Evolutionary conservation across 2,113 vertebrate genomes (phyloP).

Genomic region (Craseonycteris thonglongyai): DNA sequence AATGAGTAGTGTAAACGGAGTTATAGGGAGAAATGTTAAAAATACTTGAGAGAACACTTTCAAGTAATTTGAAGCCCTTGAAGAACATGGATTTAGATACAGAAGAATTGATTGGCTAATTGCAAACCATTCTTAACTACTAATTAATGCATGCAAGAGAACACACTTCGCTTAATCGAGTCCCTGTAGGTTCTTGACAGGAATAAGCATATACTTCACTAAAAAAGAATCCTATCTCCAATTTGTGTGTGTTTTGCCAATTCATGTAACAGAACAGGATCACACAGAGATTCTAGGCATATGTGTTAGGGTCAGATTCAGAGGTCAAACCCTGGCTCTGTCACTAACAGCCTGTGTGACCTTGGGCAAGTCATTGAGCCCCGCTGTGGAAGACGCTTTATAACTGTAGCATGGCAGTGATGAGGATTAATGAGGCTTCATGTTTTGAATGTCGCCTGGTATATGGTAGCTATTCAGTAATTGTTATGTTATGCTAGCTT

Average conservation of each 20-base stretch:
- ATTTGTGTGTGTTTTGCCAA: background rate
- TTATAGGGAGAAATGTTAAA: constrained; percentile 17
- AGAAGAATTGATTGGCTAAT: constrained; percentile 52
- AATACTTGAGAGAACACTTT: constrained; percentile 50
- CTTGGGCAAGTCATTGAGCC: background rate
- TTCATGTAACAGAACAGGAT: background rate
- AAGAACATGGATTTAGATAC: constrained; percentile 39
- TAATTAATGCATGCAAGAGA: constrained; percentile 18
- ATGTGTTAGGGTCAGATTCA: background rate
- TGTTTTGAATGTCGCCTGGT: background rate
- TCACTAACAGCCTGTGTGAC: background rate
- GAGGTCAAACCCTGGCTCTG: background rate
- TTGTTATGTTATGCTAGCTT: background rate
- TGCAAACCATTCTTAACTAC: constrained; percentile 47
- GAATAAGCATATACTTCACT: background rate
- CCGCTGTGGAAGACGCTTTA: background rate
- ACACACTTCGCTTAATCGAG: constrained; percentile 17
- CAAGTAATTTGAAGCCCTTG: constrained; percentile 32
- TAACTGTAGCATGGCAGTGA: background rate
- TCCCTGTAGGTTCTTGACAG: constrained; percentile 16
- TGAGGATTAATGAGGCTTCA: background rate
- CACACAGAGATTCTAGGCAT: background rate
- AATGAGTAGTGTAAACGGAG: background rate
- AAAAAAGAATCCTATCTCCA: background rate
- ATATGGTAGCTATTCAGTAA: background rate